These are phyloP conservation scores for Champsocephalus gunnari DNA, from an alignment of 2,797 vertebrate genomes.

Conservation along the genomic window DNA sequence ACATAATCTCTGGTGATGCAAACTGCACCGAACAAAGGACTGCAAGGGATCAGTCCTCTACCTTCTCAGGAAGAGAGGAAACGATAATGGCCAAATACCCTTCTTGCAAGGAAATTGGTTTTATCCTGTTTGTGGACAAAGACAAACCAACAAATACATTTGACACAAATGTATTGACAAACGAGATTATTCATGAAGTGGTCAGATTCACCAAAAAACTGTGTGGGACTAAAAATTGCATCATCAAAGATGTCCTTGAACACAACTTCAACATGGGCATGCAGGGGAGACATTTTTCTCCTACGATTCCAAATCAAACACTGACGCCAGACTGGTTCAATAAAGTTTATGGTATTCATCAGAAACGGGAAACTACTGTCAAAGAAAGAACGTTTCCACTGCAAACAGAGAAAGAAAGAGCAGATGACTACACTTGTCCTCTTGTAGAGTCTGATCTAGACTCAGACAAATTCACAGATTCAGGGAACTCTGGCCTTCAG, in stretches of 20 bases:
- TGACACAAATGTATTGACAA: background rate
- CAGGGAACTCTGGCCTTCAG: background rate
- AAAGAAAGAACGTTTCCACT: background rate
- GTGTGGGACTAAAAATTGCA: background rate
- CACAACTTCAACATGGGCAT: constrained; percentile 42
- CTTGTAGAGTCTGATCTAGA: constrained; percentile 8
- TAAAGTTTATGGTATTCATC: no score
- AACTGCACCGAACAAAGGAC: background rate
- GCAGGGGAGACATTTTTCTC: no score
- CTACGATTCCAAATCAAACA: rapidly evolving
- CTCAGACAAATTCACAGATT: background rate
- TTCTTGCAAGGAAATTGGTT: constrained; percentile 26
- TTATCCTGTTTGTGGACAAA: constrained; percentile 34
- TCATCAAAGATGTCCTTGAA: constrained; percentile 26
- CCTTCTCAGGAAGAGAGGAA: constrained; percentile 2
- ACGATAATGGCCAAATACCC: background rate
- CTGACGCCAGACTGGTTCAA: background rate
- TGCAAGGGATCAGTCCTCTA: background rate
- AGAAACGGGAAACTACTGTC: no score
- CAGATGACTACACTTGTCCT: constrained; percentile 4
- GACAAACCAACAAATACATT: constrained; percentile 19
- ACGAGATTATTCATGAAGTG: constrained; percentile 5
- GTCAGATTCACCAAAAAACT: constrained; percentile 12
- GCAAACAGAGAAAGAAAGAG: constrained; percentile 17
- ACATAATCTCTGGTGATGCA: background rate